These are phyloP conservation scores for Sicus ferrugineus DNA, from an alignment of 2,888 invertebrate genomes.

Conservation along the genomic window DNA sequence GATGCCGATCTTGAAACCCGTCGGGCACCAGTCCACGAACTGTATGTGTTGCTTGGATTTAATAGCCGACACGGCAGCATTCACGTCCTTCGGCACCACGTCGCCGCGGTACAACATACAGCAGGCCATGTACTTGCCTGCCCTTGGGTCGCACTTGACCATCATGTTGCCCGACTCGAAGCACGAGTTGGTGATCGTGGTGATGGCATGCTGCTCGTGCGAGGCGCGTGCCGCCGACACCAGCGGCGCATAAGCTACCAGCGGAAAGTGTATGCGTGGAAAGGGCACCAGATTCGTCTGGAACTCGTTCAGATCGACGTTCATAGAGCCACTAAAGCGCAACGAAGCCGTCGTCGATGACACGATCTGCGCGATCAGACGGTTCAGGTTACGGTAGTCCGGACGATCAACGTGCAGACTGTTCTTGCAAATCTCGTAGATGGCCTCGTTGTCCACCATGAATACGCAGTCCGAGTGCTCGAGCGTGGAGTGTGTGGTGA, in stretches of 20 bases:
- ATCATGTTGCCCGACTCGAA: constrained; percentile 89
- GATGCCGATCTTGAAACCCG: constrained; percentile 89
- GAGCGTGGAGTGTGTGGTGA: constrained; percentile 91
- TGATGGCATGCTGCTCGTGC: constrained; percentile 63
- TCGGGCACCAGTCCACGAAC: constrained; percentile 96
- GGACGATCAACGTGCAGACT: constrained; percentile 81
- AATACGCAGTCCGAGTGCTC: constrained; percentile 89
- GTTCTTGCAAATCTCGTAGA: constrained; percentile 89
- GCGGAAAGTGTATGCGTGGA: constrained; percentile 80
- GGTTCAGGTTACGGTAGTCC: constrained; percentile 74
- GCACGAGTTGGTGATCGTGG: constrained; percentile 85
- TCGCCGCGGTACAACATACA: constrained; percentile 88
- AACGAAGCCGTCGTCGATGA: constrained; percentile 88
- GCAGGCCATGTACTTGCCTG: constrained; percentile 90
- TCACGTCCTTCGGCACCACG: constrained; percentile 89
- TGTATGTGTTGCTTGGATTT: constrained; percentile 79
- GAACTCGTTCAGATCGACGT: constrained; percentile 89
- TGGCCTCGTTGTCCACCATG: constrained; percentile 96
- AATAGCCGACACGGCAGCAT: constrained; percentile 81
- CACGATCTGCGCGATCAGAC: constrained; percentile 78
- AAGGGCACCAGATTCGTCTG: constrained; percentile 92
- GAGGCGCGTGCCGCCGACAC: constrained; percentile 54
- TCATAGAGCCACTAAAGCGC: constrained; percentile 86
- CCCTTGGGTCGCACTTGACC: constrained; percentile 87
- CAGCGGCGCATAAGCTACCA: constrained; percentile 61